Conservation (phyloP, 1,140 invertebrate genomes). For the Euura saliciscinereae region DNA sequence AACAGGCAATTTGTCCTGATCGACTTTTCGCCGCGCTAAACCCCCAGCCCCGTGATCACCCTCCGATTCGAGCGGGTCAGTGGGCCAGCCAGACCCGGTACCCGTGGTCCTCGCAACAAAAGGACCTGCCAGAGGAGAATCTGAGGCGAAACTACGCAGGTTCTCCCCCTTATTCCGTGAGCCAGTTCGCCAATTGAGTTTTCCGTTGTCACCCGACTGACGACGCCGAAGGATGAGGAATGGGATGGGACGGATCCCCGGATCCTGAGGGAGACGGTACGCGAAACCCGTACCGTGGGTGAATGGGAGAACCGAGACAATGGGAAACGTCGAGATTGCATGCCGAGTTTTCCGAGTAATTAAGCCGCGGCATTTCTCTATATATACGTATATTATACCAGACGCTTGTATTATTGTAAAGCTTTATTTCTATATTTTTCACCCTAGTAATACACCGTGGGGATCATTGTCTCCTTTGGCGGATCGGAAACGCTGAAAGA, state of each 20-base stretch:
- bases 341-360: conserved; percentile 26
- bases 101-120: not conserved
- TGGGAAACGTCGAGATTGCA: conserved; percentile 16
- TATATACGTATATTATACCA: conserved; percentile 5
- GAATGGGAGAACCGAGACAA: conserved; percentile 24
- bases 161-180: conserved; percentile 3
- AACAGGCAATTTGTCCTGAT: conserved; percentile 10
- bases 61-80: conserved; percentile 29
- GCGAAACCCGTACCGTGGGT: not conserved
- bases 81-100: conserved; percentile 18
- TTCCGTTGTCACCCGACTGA: conserved; percentile 11
- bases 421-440: conserved; percentile 3
- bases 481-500: too few relatives aligned
- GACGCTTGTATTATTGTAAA: conserved; percentile 15
- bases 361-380: conserved; percentile 16
- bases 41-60: not conserved
- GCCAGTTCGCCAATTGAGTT: conserved; percentile 18
- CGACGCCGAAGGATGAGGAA: not conserved
- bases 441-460: not conserved
- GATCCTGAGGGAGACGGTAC: not conserved
- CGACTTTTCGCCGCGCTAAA: not conserved
- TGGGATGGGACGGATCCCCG: conserved; percentile 2
- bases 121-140: not conserved
- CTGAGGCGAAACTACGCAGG: not conserved
- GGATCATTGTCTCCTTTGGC: too few relatives aligned